Base-by-base conservation (phyloP, 64 coral and sea anemone species). In the Stichodactyla mertensii region DNA sequence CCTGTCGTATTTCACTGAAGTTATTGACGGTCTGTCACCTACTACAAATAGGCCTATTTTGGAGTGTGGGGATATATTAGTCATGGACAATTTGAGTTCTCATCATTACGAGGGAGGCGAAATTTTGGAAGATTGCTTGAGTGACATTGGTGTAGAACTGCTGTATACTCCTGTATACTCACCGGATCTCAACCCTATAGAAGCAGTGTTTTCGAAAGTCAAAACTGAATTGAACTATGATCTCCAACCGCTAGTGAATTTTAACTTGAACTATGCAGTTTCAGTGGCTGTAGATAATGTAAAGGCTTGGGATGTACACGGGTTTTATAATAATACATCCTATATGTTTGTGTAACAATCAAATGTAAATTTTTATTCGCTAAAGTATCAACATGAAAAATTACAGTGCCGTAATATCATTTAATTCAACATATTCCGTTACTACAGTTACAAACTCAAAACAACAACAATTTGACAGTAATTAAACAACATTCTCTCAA, bases 121-220 rank as follows among this genome's bases (percentile, higher is more conserved):
- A 55, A 77, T 77, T 26, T n/a, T 87, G 20, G 27, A 55, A 78
- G 67, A 56, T 55, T 77, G 52, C 54, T 53, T 77, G 10, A 57
- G 13, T n/a, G 52, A 87, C 52, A 74, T 53, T 52, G 70, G 69
- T 13, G 53, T 87, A n/a, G 86, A 87, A 57, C 70, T 87, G 19
- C 55, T 78, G 19, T 87, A 77, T 27, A 19, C 69, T 55, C 86
- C 86, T 55, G 55, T 57, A 16, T 77, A 77, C 16, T 87, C 86
- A 51, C 86, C 86, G 20, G 86, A 79, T 52, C 67, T 71, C 24
- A 71, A 26, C 67, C 67, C 67, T 6, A 59, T 85, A 23, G 83
- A 85, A 55, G 1, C 56, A 20, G 53, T 52, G 27, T 85, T 85
- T 60, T 55, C 53, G 24, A 85, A 85, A 15, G 54, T 64, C 23